phyloP scores from a whole-genome alignment of 2,113 vertebrate species.

The Heterochromis multidens region DNA sequence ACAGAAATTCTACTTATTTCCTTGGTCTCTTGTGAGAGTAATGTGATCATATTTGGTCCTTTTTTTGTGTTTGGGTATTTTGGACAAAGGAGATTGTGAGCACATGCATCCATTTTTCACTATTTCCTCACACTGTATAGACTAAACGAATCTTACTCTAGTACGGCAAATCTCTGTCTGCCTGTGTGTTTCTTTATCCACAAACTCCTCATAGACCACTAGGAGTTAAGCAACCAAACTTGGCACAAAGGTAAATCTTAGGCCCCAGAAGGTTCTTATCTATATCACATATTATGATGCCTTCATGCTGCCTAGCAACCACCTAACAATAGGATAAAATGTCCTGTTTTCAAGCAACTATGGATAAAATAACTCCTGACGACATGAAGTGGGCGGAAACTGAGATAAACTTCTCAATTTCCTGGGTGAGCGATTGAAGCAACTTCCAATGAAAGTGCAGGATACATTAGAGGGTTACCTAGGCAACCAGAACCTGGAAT shows the following conservation, averaged over 20 bases:
- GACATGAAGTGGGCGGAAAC: not conserved
- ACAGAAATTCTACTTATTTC: not conserved
- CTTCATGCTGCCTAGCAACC: not conserved
- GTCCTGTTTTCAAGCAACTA: not conserved
- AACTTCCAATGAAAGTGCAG: not conserved
- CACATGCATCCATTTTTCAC: not conserved
- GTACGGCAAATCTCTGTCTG: not conserved
- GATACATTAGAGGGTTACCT: not conserved
- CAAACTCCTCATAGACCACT: not conserved
- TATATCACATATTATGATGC: not conserved
- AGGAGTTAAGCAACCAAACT: not conserved
- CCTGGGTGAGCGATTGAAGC: not conserved
- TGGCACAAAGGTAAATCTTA: not conserved
- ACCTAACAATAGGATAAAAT: not conserved
- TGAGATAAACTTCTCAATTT: not conserved
- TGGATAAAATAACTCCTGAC: not conserved
- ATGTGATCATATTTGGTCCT: not conserved
- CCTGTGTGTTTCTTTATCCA: not conserved
- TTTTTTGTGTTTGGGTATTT: too few species aligned
- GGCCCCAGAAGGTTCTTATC: not conserved
- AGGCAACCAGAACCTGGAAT: not conserved
- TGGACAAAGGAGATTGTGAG: not conserved
- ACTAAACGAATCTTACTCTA: not conserved
- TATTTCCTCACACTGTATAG: not conserved
- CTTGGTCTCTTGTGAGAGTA: not conserved